phyloP scores from a whole-genome alignment of 2,113 vertebrate species.

The Boleophthalmus pectinirostris region DNA sequence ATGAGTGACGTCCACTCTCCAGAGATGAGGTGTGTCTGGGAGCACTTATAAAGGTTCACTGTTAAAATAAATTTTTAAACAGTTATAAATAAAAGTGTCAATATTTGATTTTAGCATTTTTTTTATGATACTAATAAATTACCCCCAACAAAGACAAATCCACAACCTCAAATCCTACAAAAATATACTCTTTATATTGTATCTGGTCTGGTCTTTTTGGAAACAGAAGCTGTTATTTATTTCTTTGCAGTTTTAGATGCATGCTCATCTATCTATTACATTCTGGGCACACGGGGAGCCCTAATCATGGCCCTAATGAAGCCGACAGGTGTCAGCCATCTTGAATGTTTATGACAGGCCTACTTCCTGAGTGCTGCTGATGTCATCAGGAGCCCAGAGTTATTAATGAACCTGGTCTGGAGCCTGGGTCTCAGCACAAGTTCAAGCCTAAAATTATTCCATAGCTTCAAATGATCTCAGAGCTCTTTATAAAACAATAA shows the following conservation, averaged over 20 bases:
- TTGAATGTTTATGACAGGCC: constrained; percentile 56
- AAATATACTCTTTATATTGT: no score
- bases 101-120: background rate
- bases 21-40: background rate
- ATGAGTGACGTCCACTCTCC: background rate
- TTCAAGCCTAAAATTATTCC: constrained; percentile 41
- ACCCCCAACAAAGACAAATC: background rate
- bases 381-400: constrained; percentile 53
- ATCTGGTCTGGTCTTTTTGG: background rate
- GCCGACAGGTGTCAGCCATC: constrained; percentile 71
- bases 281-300: background rate
- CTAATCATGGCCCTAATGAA: constrained; percentile 19
- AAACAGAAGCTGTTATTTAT: background rate
- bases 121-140: background rate
- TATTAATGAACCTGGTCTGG: constrained; percentile 63
- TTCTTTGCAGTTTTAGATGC: constrained; percentile 14
- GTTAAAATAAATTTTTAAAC: background rate
- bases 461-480: constrained; percentile 45
- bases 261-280: constrained; percentile 6
- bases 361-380: constrained; percentile 38
- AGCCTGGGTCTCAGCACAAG: constrained; percentile 42
- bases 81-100: background rate
- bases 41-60: background rate
- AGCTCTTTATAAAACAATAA: constrained; percentile 63
- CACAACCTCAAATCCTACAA: no score